Evolutionary conservation across 2,888 invertebrate species (phyloP), one percentile per base, ranked within the genome.

Genomic region (Drosophila gaucha): DNA sequence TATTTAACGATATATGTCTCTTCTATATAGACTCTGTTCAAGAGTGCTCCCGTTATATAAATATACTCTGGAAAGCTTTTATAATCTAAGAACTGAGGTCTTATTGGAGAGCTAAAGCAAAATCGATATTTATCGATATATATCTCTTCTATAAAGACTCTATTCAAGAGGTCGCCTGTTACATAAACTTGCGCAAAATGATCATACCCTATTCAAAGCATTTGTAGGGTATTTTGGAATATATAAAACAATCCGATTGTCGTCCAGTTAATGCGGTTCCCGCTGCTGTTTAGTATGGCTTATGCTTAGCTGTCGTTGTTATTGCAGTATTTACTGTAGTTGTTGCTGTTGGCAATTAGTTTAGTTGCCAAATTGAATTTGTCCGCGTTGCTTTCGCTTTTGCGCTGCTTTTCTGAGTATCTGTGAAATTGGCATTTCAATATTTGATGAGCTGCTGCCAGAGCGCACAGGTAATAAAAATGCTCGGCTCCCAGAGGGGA

Each of bases 361-460:
- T 70, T 58, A 83, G 73, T 67, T 80, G 70, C 66, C 57, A 83
- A 82, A 82, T 82, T 82, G 82, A 86, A 80, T 82, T 82, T 79
- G 67, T 67, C 46, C 47, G 30, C 46, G 33, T 38, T 65, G 59
- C 51, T 59, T 47, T 67, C 69, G 66, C 57, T 36, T 38, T 33
- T 56, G 47, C 51, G 31, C n/a, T 14, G 39, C 54, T 31, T 41
- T 55, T 66, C 54, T 51, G 75, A 74, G 74, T 85, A 82, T 80
- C 86, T 86, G 82, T 78, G 86, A 83, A 82, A 82, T 82, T 82
- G 82, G 69, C 83, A 86, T 78, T 83, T 86, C 75, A 86, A 82
- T 82, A 82, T 80, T 82, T 82, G 83, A 82, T 82, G 86, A 80
- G 72, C 65, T 47, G 54, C 65, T 67, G 58, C 58, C 56, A 44